Evolutionary conservation across 2,888 invertebrate genomes (phyloP), one percentile per base, ranked within the genome.

Genomic region (Philonicus albiceps): DNA sequence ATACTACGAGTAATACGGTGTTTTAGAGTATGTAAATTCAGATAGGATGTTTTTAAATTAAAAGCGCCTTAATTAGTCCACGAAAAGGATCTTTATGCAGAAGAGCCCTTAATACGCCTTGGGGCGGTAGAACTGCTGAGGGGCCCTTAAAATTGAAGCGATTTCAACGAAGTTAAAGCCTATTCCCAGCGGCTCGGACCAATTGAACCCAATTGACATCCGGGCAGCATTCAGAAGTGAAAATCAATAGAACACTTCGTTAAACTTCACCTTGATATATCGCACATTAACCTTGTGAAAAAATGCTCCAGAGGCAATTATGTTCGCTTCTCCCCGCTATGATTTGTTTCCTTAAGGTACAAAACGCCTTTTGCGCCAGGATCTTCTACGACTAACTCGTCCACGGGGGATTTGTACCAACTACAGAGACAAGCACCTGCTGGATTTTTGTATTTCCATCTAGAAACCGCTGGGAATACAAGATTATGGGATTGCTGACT

Each of bases 251-350:
- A 73, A 73, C 72, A 73, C 72, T 73, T 73, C 22, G 31, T 73
- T 73, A 73, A 73, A 73, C 72, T 73, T 73, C 27, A 73, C 72
- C 72, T 73, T 73, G 72, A 73, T 73, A 73, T 73, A 73, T 73
- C 30, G 31, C 72, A 73, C 72, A 73, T 73, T 73, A 73, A 30
- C 22, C 11, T 19, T 13, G 30, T 30, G 30, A 73, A 73, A 31
- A 22, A 31, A n/a, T n/a, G 5, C 31, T 73, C 13, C 22, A 73
- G 72, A 73, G 72, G 31, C 72, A 73, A 73, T 73, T 73, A 73
- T 27, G 31, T 73, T 22, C 31, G 72, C 30, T 30, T 73, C 27
- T 31, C 30, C 16, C 72, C 16, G 31, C 6, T 73, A 73, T 31
- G 27, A 30, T 73, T 73, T 73, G 30, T 73, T 73, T 73, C 72